Conservation (phyloP, 2,888 invertebrate genomes). For the Drosophila pseudotakahashii region DNA sequence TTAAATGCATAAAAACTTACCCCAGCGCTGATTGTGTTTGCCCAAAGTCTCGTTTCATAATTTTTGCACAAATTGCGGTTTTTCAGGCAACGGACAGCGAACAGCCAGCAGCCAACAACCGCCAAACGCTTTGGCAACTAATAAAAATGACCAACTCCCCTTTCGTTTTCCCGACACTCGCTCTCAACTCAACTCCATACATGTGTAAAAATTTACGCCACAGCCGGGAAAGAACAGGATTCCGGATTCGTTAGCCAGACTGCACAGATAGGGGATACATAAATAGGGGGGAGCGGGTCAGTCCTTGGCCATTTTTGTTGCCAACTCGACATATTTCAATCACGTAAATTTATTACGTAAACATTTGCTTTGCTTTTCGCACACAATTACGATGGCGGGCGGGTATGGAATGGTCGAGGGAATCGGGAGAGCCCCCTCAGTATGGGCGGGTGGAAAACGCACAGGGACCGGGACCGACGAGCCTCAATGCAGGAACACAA, state of each 20-base stretch:
- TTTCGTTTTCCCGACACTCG: constrained; percentile 10
- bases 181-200: constrained; percentile 29
- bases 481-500: constrained; percentile 58
- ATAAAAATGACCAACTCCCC: constrained; percentile 59
- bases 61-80: constrained; percentile 81
- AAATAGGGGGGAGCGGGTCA: constrained; percentile 21
- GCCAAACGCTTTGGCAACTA: constrained; percentile 70
- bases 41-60: constrained; percentile 80
- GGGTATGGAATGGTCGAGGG: constrained; percentile 2
- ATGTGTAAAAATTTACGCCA: constrained; percentile 78
- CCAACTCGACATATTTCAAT: constrained; percentile 83
- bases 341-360: constrained; percentile 84
- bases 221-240: constrained; percentile 16
- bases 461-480: not conserved
- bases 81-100: constrained; percentile 46
- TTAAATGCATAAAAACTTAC: constrained; percentile 75
- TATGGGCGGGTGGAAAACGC: constrained; percentile 9
- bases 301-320: constrained; percentile 73
- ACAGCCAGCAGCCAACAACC: constrained; percentile 23
- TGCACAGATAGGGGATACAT: not conserved
- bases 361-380: constrained; percentile 82
- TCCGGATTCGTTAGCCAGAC: constrained; percentile 71
- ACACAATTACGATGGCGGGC: constrained; percentile 70
- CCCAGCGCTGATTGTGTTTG: constrained; percentile 81
- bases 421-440: constrained; percentile 12